Evolutionary conservation across 2,113 vertebrate species (phyloP), one percentile per base, ranked within the genome.

Genomic region (Mormyrus lacerda): DNA sequence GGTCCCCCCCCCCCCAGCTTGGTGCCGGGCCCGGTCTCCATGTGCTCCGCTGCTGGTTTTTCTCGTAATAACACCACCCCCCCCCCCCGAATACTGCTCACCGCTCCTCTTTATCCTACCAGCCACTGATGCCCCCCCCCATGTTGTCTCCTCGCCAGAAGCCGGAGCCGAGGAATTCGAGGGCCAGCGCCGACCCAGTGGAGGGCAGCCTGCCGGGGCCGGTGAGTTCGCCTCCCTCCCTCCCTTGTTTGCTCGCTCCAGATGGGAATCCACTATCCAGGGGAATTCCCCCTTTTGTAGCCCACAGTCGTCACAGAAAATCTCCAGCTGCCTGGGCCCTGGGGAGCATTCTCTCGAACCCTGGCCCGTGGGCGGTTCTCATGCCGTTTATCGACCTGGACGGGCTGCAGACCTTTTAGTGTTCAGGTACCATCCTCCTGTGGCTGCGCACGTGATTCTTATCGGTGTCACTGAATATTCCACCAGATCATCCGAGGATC

Each of bases 151-250:
- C 87, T 82, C 50, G 21, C 88, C 73, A 99, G 98, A 99, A 99
- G 93, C 98, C 98, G 0, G 98, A 99, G 0, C 96, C 97, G 85
- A 96, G 98, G 94, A 97, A 96, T 91, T 98, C 98, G 65, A 96
- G 98, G 90, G 95, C 97, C 92, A 99, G 98, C 94, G 94, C 97
- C 6, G 98, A 99, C 91, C 96, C 97, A 50, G 98, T 98, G 84
- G 98, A 99, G 6, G 95, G 96, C 61, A 93, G 95, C 93, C 96
- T 97, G 83, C 98, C 97, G 92, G 96, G 97, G 90, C 96, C 94
- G 11, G 98, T 99, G 93, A 96, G 97, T 95, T 48, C 50, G 3
- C 50, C 13, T 58, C n/a, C n/a, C n/a, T 65, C 61, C 0, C 1
- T 55, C n/a, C 85, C 89, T 88, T 79, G 31, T n/a, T 61, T 86